These are phyloP conservation scores for Ommatoiulus sabulosus DNA, from an alignment of 2,888 invertebrate species.

Conservation along the genomic window DNA sequence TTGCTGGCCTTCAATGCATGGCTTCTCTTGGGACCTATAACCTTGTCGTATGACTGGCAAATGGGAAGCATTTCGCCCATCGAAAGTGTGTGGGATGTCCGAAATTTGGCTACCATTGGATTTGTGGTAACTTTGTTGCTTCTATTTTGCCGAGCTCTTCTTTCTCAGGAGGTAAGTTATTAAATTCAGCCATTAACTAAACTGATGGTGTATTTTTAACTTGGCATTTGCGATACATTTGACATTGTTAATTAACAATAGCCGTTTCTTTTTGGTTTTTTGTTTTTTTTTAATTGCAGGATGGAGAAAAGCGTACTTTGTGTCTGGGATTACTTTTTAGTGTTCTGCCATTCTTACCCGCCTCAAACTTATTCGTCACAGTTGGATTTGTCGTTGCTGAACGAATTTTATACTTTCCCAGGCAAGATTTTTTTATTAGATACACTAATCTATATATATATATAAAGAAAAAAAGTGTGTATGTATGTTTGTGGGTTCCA, in stretches of 20 bases:
- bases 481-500: too few species aligned
- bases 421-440: conserved; percentile 49
- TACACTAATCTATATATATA: background rate
- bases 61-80: conserved; percentile 87
- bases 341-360: conserved; percentile 62
- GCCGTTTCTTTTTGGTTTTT: too few species aligned
- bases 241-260: too few species aligned
- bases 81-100: conserved; percentile 76
- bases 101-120: conserved; percentile 71
- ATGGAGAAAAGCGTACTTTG: conserved; percentile 55
- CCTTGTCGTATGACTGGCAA: conserved; percentile 89
- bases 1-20: conserved; percentile 86
- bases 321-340: conserved; percentile 64
- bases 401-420: conserved; percentile 57
- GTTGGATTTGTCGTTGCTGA: conserved; percentile 59
- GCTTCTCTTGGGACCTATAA: conserved; percentile 82
- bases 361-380: conserved; percentile 56
- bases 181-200: background rate
- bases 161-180: conserved; percentile 47
- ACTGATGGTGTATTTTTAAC: background rate
- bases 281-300: conserved; percentile 35
- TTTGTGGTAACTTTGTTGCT: conserved; percentile 54
- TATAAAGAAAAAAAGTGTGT: too few species aligned
- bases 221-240: background rate
- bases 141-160: conserved; percentile 51